Evolutionary conservation across 2,888 invertebrate genomes (phyloP), one percentile per base, ranked within the genome.

Genomic region (Abrostola tripartita): DNA sequence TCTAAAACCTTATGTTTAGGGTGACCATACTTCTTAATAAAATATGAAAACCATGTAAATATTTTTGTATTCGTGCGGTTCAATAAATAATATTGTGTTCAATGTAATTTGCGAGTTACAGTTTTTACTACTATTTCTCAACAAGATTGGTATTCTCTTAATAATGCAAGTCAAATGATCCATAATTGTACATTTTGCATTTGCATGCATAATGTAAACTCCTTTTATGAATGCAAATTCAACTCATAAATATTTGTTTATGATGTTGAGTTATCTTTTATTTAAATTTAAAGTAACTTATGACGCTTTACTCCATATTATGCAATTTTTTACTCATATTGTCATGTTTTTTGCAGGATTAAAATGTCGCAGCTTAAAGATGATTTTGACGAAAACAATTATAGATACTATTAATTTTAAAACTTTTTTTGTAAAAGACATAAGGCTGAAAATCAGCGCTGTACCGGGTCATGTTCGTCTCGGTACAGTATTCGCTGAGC

Each of bases 1-100:
- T 93, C 86, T 86, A 87, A 85, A 87, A 81, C 82, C 84, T 86
- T 81, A 72, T 71, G 54, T 62, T 66, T 85, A 83, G 79, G 76
- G 78, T 75, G 63, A 56, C 84, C 78, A 85, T 61, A 47, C 11
- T 42, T 53, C 35, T 79, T 72, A 9, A n/a, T 5, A 11, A 12
- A 42, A 12, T n/a, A 6, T 5, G 1, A 12, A 42, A 42, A n/a
- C n/a, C 5, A 12, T 7, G 12, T 24, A 44, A 14, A 44, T 44
- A 9, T 47, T 14, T 14, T 24, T 47, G 9, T 9, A 47, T 47
- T 12, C 8, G 9, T 8, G 8, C 9, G 6, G 6, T 24, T 47
- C 5, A 14, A 47, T 24, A 47, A 44, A 24, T 44, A 44, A 2
- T 47, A 0, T n/a, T 24, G 7, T 4, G 8, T 12, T n/a, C n/a